Evolutionary conservation across 2,113 vertebrate species (phyloP), one percentile per base, ranked within the genome.

Genomic region (Oncorhynchus masou): DNA sequence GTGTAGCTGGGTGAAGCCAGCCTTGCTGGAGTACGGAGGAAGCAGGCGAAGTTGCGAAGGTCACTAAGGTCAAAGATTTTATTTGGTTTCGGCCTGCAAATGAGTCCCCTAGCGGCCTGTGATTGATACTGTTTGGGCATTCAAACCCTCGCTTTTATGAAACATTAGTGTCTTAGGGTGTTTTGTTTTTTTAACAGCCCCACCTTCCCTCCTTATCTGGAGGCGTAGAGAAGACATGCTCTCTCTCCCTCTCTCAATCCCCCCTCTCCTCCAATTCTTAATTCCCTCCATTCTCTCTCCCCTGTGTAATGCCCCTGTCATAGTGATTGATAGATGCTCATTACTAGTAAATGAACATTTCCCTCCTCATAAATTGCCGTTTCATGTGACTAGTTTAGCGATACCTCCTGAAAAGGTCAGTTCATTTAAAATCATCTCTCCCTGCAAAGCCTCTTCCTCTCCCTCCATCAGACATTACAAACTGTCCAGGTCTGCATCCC

Each of bases 351-450:
- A 92, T 90, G 87, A 92, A 86, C 88, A 82, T 81, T 87, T 81
- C 84, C 84, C 77, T 34, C 85, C 84, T 91, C 87, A 89, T 92
- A 91, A 92, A 91, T 89, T 84, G 87, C 87, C 74, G 87, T 87
- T 92, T 90, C 79, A n/a, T 92, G 88, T 87, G 90, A 90, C 88
- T 91, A 90, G 88, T 92, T 92, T 92, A 92, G 90, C 85, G 73
- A 87, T 86, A 86, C 79, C 84, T 88, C 81, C 85, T 82, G 59
- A 88, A 92, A 91, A 92, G 91, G 90, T 92, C 83, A 92, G 81
- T 86, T 87, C 73, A 83, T 92, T 88, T 89, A 85, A 90, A 88
- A 83, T 79, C 85, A 78, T 81, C 84, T 78, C 84, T 75, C 64
- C 62, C 24, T 57, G 27, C 51, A 2, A 45, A 66, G 79, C 78